Base-by-base conservation (phyloP, 2,113 vertebrate genomes). In the Sebastes fasciatus region DNA sequence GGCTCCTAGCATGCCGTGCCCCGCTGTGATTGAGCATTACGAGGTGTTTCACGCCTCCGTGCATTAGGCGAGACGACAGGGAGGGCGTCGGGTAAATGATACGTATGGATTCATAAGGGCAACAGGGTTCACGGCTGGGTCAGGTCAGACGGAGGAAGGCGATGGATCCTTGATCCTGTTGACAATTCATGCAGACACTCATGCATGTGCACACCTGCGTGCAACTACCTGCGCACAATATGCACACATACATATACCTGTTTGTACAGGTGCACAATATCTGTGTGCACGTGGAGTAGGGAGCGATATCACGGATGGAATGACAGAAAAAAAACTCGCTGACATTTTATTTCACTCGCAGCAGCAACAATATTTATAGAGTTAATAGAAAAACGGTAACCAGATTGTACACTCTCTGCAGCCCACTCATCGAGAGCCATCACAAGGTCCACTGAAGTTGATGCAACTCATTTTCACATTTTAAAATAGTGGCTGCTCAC, bases 11-110 rank as follows among this genome's bases (percentile, higher is more conserved):
- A 94, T 92, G 88, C 94, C 49, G 92, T 92, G 91, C 94, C 94
- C 94, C 89, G 94, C 96, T 97, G 95, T 95, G 96, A 96, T 95
- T 95, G 96, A 97, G 95, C 96, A 96, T 96, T 96, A 94, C 92
- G 93, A 95, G 94, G 94, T 95, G 95, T 96, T 97, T 97, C 96
- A 97, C 93, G 94, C 96, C 96, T 97, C 95, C 82, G 73, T 96
- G 96, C 94, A 89, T 93, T 96, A 95, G 94, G 92, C 96, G 88
- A 95, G 95, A 94, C 94, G 94, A 92, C 94, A 94, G 94, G 95
- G 95, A 94, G 83, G 92, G 89, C 93, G 91, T 80, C 83, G 94
- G 94, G 96, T 94, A 95, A 95, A 93, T 79, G 94, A 95, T 97
- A 96, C 86, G 91, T 95, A 96, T 96, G 94, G 94, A 95, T 95